Base-by-base conservation (phyloP, 2,888 invertebrate genomes). In the Limnephilus marmoratus region DNA sequence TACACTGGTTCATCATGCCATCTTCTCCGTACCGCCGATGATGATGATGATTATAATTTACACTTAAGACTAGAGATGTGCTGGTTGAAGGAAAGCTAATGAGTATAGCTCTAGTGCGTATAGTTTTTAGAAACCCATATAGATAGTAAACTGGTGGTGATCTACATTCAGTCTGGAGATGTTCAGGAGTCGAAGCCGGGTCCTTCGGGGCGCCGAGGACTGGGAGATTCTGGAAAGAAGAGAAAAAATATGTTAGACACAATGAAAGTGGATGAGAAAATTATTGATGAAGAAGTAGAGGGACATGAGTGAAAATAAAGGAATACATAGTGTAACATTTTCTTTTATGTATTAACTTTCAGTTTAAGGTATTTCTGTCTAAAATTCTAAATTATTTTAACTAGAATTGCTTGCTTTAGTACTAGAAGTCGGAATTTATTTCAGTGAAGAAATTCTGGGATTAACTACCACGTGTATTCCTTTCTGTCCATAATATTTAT, bases 11-110 rank as follows among this genome's bases (percentile, higher is more conserved):
- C 85, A n/a, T 41, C 85, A n/a, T 68, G 68, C 85, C 34, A 41
- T 18, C 24, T 18, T 37, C 45, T 85, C n/a, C 29, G 24, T 13
- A 86, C 86, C 45, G 29, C 68, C 7, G 68, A 9, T 68, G 68
- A 68, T 68, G 68, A 68, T 24, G 85, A 88, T 53, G 53, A 49
- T 87, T 53, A 31, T 34, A 88, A 68, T 88, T 88, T 88, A 88
- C 88, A 88, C 88, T 88, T 88, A 88, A 68, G 31, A 68, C 88
- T 88, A 88, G 88, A 88, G 88, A 53, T 29, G 88, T 53, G 88
- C 88, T 83, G 68, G 9, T 68, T 86, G 86, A 45, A 41, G 45
- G 49, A 45, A 45, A 45, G 86, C 86, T 34, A 45, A 45, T 45
- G 86, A 45, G 41, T 45, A 68, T 68, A 68, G 86, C 68, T 45